Evolutionary conservation across 2,888 invertebrate genomes (phyloP), one percentile per base, ranked within the genome.

Genomic region (Orchesellides sinensis): DNA sequence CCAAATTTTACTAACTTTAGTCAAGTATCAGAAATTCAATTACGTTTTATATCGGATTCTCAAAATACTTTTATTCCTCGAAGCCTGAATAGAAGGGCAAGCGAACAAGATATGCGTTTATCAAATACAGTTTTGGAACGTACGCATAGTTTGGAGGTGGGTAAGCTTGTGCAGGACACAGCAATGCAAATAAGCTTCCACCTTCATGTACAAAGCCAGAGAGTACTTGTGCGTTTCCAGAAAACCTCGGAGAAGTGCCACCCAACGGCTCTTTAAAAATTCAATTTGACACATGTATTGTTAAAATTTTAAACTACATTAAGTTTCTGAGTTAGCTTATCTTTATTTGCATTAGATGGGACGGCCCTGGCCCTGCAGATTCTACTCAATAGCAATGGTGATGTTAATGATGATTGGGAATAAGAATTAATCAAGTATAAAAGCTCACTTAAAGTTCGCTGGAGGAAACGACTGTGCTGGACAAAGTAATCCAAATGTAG

Each of bases 121-220:
- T 52, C n/a, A n/a, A 47, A 10, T n/a, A 10, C 17, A 47, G 17
- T 52, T 52, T 25, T 10, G 19, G 35, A 83, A 83, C 92, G 92
- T 93, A 94, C 94, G 93, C 94, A 93, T 93, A 94, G 89, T 91
- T 90, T 85, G 94, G 94, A 89, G 93, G 91, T 86, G 94, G 94
- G 90, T 92, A 94, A 88, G 93, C 94, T 92, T 95, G 94, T 86
- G 94, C 94, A 70, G 93, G 93, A 90, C 94, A 95, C 88, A 93
- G 92, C 89, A 95, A 90, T 87, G 92, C 92, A 61, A 84, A 66
- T 27, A 77, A 70, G 17, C 32, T 69, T 8, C 75, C 80, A 49
- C 75, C 77, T 25, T 40, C 65, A 40, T 80, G 84, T 6, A 84
- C 56, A 81, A 84, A 80, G n/a, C 84, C 84, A 8, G 63, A 54